Percentiles rank a stretch among this genome's conserved stretches.
These are phyloP conservation scores for Pseudorasbora parva DNA, from an alignment of 2,113 vertebrate species.

Conservation along the genomic window DNA sequence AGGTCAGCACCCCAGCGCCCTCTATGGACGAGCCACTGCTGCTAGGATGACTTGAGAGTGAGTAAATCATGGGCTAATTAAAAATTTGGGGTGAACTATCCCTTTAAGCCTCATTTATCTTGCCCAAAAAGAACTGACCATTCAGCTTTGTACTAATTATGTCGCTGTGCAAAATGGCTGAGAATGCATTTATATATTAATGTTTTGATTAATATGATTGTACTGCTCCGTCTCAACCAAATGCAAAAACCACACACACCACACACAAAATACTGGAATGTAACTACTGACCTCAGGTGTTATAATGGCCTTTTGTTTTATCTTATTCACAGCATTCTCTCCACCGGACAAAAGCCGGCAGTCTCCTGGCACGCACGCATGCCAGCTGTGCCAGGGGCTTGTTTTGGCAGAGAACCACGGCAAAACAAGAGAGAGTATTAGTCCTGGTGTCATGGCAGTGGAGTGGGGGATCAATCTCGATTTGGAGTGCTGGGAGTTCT, in stretches of 20 bases:
- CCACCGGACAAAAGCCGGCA: conserved; percentile 28
- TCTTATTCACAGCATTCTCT: conserved; percentile 4
- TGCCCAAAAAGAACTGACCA: neutral
- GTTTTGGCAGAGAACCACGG: conserved; percentile 46
- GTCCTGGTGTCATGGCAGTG: conserved; percentile 62
- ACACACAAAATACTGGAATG: conserved; percentile 8
- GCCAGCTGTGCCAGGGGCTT: conserved; percentile 32
- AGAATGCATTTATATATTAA: neutral
- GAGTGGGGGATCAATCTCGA: conserved; percentile 65
- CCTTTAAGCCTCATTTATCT: neutral
- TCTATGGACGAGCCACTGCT: too few species aligned
- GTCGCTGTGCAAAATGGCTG: neutral
- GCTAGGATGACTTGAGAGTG: too few species aligned
- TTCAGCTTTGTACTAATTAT: neutral
- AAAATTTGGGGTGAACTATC: too few species aligned
- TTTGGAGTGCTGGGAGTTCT: conserved; percentile 56
- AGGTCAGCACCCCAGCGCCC: too few species aligned
- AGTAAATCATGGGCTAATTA: too few species aligned
- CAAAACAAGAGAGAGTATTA: conserved; percentile 54
- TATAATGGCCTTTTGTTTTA: conserved; percentile 13
- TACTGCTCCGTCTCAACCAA: neutral
- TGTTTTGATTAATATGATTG: neutral
- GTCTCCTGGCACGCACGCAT: conserved; percentile 43
- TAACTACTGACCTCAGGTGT: conserved; percentile 19
- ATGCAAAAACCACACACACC: neutral